Evolutionary conservation across 53 echinoderm and acorn worm genomes (phyloP).

Genomic region (Antedon mediterranea): DNA sequence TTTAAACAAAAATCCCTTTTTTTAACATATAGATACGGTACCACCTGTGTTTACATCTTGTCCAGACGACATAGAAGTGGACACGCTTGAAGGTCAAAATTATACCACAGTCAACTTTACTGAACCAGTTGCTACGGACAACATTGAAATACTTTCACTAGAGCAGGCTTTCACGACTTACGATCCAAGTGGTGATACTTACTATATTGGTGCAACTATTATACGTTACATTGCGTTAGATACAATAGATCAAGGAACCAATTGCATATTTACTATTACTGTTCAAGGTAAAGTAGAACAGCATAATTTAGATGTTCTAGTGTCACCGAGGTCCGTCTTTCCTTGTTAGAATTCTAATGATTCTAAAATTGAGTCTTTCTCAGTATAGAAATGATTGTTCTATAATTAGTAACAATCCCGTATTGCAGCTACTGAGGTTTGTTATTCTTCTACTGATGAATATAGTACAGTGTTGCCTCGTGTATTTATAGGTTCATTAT

Average conservation of each 20-base stretch:
- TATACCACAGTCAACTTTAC: neutral
- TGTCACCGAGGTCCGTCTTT: too few species aligned
- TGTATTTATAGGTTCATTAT: too few species aligned
- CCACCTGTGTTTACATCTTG: neutral
- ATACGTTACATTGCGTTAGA: neutral
- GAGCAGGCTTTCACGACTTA: neutral
- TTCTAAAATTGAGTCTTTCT: too few species aligned
- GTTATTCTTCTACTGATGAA: too few species aligned
- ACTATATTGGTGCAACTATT: conserved; percentile 2
- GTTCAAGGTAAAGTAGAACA: conserved; percentile 1
- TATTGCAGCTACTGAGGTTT: too few species aligned
- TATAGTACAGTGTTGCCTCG: too few species aligned
- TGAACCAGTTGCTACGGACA: neutral
- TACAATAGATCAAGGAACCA: neutral
- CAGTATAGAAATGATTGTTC: too few species aligned
- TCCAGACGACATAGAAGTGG: neutral
- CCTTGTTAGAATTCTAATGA: too few species aligned
- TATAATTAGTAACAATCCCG: too few species aligned
- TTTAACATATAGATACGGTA: too few species aligned
- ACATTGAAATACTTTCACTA: neutral
- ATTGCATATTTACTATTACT: conserved; percentile 1
- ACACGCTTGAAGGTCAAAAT: neutral
- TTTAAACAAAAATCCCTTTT: too few species aligned
- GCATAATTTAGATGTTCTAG: too few species aligned
- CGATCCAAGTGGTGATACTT: neutral